Base-by-base conservation (phyloP, 2,888 invertebrate species). In the Andrena flavipes region DNA sequence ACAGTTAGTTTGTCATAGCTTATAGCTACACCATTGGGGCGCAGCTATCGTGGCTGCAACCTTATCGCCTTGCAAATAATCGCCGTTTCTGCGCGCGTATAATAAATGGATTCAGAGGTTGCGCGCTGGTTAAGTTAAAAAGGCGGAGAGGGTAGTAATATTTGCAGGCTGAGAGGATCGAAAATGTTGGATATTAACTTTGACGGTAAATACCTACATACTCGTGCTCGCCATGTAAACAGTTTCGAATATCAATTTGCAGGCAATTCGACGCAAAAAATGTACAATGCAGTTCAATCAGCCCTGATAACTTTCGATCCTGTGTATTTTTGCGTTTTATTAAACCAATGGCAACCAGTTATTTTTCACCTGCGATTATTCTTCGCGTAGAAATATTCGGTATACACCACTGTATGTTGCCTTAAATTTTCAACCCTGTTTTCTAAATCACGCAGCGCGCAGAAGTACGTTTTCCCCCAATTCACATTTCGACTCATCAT, bases 61-160 rank as follows among this genome's bases (percentile, higher is more conserved):
- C 79, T 77, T 86, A 86, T 84, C 79, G 63, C 42, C 13, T 35
- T 74, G 30, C 59, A 51, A 79, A 54, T 86, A 80, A 84, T 81
- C 76, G 73, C 33, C n/a, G 29, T 70, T 35, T 48, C 70, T 7
- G 33, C 56, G 29, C 42, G 29, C n/a, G 23, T 56, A 51, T 42
- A 26, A 74, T 51, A 62, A 74, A 80, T 72, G 68, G 54, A 33
- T 48, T 10, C 49, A n/a, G 6, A 16, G 59, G 51, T 42, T 23
- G 30, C 60, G 48, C 35, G 13, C 33, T 23, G 8, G 6, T 16
- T 10, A 16, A 51, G 69, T 33, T 49, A 51, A 51, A 70, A 56
- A 65, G 20, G 30, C 30, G 13, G 16, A 59, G 49, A 63, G 59
- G 48, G n/a, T 30, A 20, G 26, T 16, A 67, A 73, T 54, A 30